Evolutionary conservation across 2,797 vertebrate species (phyloP).

Genomic region (Champsocephalus esox): DNA sequence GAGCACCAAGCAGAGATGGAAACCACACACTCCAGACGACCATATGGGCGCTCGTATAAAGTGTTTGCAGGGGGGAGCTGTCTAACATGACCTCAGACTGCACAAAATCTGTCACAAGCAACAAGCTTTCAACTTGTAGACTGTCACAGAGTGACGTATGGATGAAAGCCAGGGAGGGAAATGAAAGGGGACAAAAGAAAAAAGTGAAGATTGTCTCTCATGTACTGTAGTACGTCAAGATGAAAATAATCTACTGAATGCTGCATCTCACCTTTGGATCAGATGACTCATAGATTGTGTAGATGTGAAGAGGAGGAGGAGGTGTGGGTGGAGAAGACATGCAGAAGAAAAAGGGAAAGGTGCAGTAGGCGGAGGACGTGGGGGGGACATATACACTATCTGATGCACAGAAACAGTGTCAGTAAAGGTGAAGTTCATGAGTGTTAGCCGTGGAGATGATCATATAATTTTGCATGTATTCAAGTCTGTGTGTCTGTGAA

Average conservation of each 20-base stretch:
- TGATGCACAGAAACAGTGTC: constrained; percentile 27
- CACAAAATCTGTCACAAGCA: constrained; percentile 17
- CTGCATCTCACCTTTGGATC: constrained; percentile 65
- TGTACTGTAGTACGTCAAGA: constrained; percentile 34
- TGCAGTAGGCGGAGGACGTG: constrained; percentile 42
- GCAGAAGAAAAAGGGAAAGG: constrained; percentile 29
- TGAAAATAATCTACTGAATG: constrained; percentile 65
- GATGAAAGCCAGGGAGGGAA: constrained; percentile 29
- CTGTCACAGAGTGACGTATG: constrained; percentile 1
- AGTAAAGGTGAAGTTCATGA: constrained; percentile 15
- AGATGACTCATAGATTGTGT: constrained; percentile 72
- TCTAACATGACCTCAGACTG: constrained; percentile 18
- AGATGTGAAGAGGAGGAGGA: constrained; percentile 39
- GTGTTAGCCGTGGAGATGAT: background rate
- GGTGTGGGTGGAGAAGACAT: constrained; percentile 33
- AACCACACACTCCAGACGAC: constrained; percentile 20
- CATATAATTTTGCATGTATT: constrained; percentile 7
- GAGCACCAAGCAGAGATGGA: constrained; percentile 13
- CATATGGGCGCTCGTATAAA: constrained; percentile 1
- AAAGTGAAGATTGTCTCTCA: constrained; percentile 39
- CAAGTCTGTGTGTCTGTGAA: background rate
- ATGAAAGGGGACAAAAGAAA: constrained; percentile 42
- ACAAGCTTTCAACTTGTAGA: constrained; percentile 35
- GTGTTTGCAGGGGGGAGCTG: background rate
- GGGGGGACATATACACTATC: constrained; percentile 25